These are phyloP conservation scores for Anodontia alba DNA, from an alignment of 2,888 invertebrate genomes.

Conservation along the genomic window DNA sequence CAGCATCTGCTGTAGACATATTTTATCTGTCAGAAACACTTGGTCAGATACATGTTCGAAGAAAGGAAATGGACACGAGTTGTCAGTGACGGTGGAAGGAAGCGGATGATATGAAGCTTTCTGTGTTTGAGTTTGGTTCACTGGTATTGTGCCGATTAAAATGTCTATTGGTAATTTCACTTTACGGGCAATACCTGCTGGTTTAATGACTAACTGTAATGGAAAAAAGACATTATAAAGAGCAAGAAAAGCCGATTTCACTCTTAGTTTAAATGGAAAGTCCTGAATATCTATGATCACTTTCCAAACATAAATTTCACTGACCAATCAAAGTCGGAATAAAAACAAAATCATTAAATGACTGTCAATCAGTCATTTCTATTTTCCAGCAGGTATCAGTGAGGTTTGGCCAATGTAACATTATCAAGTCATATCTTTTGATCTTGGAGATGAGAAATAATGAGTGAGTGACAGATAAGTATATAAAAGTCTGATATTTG, in stretches of 20 bases:
- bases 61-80: slow-evolving; percentile 75
- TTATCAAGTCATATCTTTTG: no score
- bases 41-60: slow-evolving; percentile 74
- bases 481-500: no score
- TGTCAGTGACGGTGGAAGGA: slow-evolving; percentile 72
- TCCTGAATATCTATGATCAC: no score
- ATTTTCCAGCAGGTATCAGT: no score
- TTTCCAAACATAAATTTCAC: no score
- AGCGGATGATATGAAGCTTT: slow-evolving; percentile 78
- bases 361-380: background rate
- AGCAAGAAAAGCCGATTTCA: no score
- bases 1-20: slow-evolving; percentile 74
- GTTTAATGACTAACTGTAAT: slow-evolving; percentile 78
- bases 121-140: slow-evolving; percentile 67
- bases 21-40: slow-evolving; percentile 75
- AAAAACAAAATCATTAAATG: background rate
- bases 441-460: no score
- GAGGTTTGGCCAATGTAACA: no score
- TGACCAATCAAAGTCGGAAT: no score
- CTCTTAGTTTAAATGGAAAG: no score
- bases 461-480: no score
- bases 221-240: background rate
- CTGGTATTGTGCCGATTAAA: slow-evolving; percentile 78
- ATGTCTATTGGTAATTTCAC: slow-evolving; percentile 80
- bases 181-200: slow-evolving; percentile 79